Base-by-base conservation (phyloP, 2,797 vertebrate genomes). In the Fistularia tabacaria region DNA sequence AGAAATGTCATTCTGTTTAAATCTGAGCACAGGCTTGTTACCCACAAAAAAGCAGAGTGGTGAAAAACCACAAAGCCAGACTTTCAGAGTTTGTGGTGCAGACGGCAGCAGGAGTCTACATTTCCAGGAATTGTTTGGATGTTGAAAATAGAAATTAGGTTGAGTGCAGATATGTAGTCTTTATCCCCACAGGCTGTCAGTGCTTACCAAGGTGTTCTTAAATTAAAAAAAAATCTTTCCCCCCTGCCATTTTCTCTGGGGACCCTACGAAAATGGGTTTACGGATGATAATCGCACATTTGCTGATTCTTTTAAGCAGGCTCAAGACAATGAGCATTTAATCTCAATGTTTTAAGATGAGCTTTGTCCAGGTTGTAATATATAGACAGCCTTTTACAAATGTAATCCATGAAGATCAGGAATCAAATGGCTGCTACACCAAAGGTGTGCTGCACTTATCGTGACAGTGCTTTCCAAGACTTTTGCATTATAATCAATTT, bases 51-150 rank as follows among this genome's bases (percentile, higher is more conserved):
- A 54, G 57, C 46, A 49, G 57, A 47, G 49, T 40, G 50, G 56
- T 56, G 54, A 55, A 64, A 51, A 15, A 14, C 11, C 52, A 9
- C 12, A 59, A 65, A 61, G 69, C 64, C 8, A 56, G 57, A 61
- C 40, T 61, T 25, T 14, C 53, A 42, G 53, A 62, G 64, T 43
- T 70, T 7, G 54, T 12, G 59, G 59, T 9, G 9, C 58, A 67
- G 54, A 42, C 1, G 2, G 53, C 59, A 69, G 39, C 51, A 45
- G 55, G 10, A 12, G 45, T 57, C 52, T 61, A 51, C 38, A 11
- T 71, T 81, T 87, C 69, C 74, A 77, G 76, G 69, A 83, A 84
- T 58, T 69, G 65, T 75, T 25, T 73, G 65, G 46, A 41, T 46
- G 71, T 51, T 59, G 73, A 74, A 77, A 84, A 75, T 59, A 82